Evolutionary conservation across 1,140 invertebrate genomes (phyloP).

Genomic region (Cydia pomonella): DNA sequence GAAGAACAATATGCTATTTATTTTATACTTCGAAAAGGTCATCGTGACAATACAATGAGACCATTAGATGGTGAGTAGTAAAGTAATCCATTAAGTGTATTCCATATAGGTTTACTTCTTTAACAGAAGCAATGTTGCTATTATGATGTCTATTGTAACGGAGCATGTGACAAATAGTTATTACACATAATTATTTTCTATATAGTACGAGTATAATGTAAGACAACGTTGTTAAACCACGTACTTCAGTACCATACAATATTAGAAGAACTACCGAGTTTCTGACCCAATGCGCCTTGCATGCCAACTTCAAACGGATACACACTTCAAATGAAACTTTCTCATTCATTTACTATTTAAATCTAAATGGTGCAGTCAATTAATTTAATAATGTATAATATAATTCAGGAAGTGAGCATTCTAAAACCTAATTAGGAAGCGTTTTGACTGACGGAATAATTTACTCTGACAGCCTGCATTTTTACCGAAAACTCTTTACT

Average conservation of each 20-base stretch:
- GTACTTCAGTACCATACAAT: too few relatives aligned
- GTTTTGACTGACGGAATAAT: background rate
- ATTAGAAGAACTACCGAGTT: too few relatives aligned
- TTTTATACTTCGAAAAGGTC: background rate
- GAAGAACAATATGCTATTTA: conserved; percentile 7
- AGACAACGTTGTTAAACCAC: too few relatives aligned
- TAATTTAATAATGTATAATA: too few relatives aligned
- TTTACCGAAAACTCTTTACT: background rate
- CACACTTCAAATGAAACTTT: too few relatives aligned
- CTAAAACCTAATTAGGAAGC: too few relatives aligned
- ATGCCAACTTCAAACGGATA: too few relatives aligned
- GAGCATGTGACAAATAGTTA: background rate
- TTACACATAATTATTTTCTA: background rate
- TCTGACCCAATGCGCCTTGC: too few relatives aligned
- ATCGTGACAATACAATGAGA: background rate
- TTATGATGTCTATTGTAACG: background rate
- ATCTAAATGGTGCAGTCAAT: too few relatives aligned
- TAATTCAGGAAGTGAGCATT: too few relatives aligned
- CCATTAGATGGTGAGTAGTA: background rate
- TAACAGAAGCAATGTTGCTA: background rate
- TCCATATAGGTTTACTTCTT: background rate
- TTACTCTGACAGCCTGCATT: background rate
- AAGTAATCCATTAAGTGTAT: background rate
- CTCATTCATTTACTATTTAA: too few relatives aligned
- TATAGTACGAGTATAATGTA: too few relatives aligned